These are phyloP conservation scores for Rhynchonycteris naso DNA, from an alignment of 2,797 vertebrate genomes.

Conservation along the genomic window DNA sequence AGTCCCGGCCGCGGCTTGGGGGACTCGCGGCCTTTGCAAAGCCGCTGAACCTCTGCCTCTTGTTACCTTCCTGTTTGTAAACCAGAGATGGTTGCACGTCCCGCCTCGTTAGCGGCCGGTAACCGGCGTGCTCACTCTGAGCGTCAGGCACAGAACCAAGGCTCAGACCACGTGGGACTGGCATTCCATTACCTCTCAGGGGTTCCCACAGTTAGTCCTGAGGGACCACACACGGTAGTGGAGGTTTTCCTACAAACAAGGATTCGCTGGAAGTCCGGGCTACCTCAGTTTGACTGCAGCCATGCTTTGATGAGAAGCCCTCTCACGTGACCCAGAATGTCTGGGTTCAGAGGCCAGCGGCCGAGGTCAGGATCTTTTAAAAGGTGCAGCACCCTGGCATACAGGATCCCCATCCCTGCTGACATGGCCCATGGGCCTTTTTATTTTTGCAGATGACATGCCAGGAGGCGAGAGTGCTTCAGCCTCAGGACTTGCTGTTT, in stretches of 20 bases:
- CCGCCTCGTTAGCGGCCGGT: neutral
- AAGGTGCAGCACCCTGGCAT: too few relatives aligned
- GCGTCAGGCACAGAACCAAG: neutral
- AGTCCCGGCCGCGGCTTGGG: neutral
- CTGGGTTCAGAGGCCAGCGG: neutral
- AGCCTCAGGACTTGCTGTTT: neutral
- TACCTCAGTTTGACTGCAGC: accelerated
- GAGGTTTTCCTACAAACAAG: neutral
- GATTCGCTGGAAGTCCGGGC: neutral
- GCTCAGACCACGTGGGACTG: too few relatives aligned
- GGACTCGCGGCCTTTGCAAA: too few relatives aligned
- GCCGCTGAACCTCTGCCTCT: neutral
- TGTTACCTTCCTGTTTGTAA: neutral
- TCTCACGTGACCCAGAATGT: neutral
- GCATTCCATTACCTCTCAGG: neutral
- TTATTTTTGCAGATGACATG: too few relatives aligned
- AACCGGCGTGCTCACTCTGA: accelerated
- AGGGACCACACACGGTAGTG: too few relatives aligned
- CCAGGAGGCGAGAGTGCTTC: neutral
- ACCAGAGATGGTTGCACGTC: neutral
- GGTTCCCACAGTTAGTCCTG: neutral
- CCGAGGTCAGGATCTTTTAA: too few relatives aligned
- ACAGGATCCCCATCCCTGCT: neutral
- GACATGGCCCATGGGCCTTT: accelerated
- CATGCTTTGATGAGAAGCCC: neutral